These are phyloP conservation scores for Clivina fossor DNA, from an alignment of 2,888 invertebrate genomes.

Conservation along the genomic window DNA sequence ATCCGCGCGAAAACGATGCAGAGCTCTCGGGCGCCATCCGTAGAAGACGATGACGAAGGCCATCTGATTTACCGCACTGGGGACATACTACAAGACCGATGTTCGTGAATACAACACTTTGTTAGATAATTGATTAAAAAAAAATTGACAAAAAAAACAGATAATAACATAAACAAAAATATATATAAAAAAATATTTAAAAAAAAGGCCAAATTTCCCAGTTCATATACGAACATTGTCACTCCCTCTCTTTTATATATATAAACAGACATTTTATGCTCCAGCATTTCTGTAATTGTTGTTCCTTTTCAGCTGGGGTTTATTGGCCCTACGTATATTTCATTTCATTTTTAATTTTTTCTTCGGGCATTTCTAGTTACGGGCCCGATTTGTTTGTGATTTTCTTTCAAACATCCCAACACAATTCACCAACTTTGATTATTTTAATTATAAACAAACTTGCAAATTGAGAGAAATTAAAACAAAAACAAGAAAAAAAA, in stretches of 20 bases:
- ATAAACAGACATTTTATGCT: slow-evolving; percentile 17
- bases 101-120: slow-evolving; percentile 80
- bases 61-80: slow-evolving; percentile 99
- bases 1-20: slow-evolving; percentile 53
- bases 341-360: slow-evolving; percentile 4
- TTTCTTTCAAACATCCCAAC: not conserved
- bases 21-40: slow-evolving; percentile 87
- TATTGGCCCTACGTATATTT: slow-evolving; percentile 19
- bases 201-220: slow-evolving; percentile 26
- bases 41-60: slow-evolving; percentile 99
- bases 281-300: slow-evolving; percentile 26
- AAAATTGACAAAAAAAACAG: slow-evolving; percentile 6
- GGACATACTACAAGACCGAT: slow-evolving; percentile 98
- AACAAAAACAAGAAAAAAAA: too few species aligned
- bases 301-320: slow-evolving; percentile 33
- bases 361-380: not conserved
- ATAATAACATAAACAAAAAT: slow-evolving; percentile 7
- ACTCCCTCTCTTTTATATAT: slow-evolving; percentile 1
- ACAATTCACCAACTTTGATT: not conserved
- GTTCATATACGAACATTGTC: not conserved
- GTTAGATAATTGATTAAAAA: slow-evolving; percentile 46
- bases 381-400: not conserved
- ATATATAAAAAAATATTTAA: slow-evolving; percentile 4
- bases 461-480: not conserved
- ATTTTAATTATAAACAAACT: slow-evolving; percentile 4